Percentiles rank a stretch among this genome's conserved stretches.
These are phyloP conservation scores for Marasmarcha lunaedactyla DNA, from an alignment of 2,888 invertebrate genomes.

Conservation along the genomic window DNA sequence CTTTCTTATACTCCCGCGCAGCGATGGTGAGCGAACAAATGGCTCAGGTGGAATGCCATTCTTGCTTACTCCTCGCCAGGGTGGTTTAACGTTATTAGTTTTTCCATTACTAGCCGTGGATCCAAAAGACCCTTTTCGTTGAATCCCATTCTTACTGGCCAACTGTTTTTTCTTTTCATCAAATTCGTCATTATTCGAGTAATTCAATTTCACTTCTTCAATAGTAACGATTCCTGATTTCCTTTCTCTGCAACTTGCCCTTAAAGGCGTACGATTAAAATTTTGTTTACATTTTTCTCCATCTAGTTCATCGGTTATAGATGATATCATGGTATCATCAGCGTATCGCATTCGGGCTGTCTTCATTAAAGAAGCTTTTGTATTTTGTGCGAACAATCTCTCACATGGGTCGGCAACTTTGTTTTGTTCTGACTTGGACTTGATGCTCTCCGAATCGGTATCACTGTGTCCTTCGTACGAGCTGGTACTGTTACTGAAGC, in stretches of 20 bases:
- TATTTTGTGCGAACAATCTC: slow-evolving; percentile 67
- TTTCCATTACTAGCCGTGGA: slow-evolving; percentile 38
- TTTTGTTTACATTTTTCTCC: slow-evolving; percentile 49
- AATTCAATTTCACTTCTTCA: slow-evolving; percentile 58
- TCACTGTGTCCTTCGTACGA: slow-evolving; percentile 76
- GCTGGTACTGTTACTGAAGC: slow-evolving; percentile 72
- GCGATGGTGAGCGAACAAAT: slow-evolving; percentile 46
- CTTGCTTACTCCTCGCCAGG: slow-evolving; percentile 54
- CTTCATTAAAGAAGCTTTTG: slow-evolving; percentile 72
- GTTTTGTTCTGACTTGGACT: slow-evolving; percentile 35
- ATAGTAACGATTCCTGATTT: slow-evolving; percentile 60
- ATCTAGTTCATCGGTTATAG: slow-evolving; percentile 50
- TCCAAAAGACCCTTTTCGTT: slow-evolving; percentile 40
- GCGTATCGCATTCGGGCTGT: slow-evolving; percentile 71
- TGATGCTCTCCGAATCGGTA: slow-evolving; percentile 71
- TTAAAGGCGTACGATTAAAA: slow-evolving; percentile 42
- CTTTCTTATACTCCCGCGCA: slow-evolving; percentile 56
- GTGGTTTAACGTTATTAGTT: slow-evolving; percentile 47
- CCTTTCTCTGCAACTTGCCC: slow-evolving; percentile 53
- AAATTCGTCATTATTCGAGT: slow-evolving; percentile 45
- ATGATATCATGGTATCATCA: slow-evolving; percentile 50
- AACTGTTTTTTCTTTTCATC: slow-evolving; percentile 47
- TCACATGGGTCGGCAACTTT: slow-evolving; percentile 54
- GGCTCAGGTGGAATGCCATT: slow-evolving; percentile 38
- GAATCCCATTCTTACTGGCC: slow-evolving; percentile 31